Evolutionary conservation across 2,888 invertebrate species (phyloP).

Genomic region (Hecatera dysodea): DNA sequence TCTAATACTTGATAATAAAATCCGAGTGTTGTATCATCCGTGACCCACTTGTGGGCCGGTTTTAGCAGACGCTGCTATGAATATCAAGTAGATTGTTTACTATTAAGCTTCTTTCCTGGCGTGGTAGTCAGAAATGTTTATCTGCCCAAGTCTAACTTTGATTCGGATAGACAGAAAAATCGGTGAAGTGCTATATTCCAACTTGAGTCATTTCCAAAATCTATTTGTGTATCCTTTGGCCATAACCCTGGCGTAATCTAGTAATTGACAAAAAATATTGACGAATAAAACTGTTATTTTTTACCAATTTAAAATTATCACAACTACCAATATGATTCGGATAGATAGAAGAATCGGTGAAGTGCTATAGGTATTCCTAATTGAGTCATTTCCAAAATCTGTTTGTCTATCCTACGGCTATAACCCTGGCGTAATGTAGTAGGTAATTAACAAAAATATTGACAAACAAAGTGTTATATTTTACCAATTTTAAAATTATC

Average conservation of each 20-base stretch:
- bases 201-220: neutral
- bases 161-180: neutral
- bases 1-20: slow-evolving; percentile 30
- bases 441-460: neutral
- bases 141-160: neutral
- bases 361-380: neutral
- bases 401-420: neutral
- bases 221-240: neutral
- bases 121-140: neutral
- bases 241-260: neutral
- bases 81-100: slow-evolving; percentile 53
- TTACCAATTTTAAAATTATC: neutral
- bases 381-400: neutral
- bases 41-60: slow-evolving; percentile 70
- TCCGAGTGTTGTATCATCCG: slow-evolving; percentile 65
- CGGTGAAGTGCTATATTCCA: neutral
- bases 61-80: slow-evolving; percentile 56
- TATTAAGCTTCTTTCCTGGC: slow-evolving; percentile 38
- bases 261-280: neutral
- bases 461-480: too few species aligned
- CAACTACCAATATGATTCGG: neutral
- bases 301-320: neutral
- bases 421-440: neutral
- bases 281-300: too few species aligned
- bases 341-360: neutral